A percentile compares a stretch with the other conserved stretches of the same genome.
Evolutionary conservation across 1,140 invertebrate species (phyloP).

Genomic region (Drosophila littoralis): DNA sequence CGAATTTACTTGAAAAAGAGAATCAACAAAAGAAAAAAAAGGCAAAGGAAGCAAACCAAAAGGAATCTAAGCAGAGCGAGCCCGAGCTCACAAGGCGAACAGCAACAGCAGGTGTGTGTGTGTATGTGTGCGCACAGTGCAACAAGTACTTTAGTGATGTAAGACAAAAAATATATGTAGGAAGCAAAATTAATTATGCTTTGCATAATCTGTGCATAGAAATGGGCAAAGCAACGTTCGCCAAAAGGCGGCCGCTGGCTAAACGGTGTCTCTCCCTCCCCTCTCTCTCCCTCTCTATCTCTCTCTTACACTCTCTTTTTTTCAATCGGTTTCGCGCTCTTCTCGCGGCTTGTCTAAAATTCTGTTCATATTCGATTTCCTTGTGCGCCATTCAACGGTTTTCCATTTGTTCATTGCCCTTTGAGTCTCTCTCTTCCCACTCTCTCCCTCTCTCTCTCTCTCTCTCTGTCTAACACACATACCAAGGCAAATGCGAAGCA

Average conservation of each 20-base stretch:
- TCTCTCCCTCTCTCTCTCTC: not conserved
- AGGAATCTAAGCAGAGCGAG: conserved; percentile 32
- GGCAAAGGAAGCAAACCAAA: conserved; percentile 25
- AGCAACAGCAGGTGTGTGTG: too few species aligned
- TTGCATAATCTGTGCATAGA: conserved; percentile 32
- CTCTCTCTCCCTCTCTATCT: too few species aligned
- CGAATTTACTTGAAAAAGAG: conserved; percentile 33
- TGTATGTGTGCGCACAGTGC: not conserved
- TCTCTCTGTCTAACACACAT: not conserved
- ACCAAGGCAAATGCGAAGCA: not conserved
- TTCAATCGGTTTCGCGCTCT: not conserved
- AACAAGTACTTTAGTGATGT: conserved; percentile 37
- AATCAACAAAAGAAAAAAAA: conserved; percentile 26
- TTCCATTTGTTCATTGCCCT: conserved; percentile 32
- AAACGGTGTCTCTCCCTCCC: not conserved
- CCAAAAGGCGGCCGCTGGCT: conserved; percentile 8
- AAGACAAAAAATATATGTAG: conserved; percentile 48
- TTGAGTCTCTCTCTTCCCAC: conserved; percentile 7
- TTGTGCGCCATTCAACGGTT: conserved; percentile 22
- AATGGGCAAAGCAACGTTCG: conserved; percentile 20
- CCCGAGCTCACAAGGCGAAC: conserved; percentile 35
- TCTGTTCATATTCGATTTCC: conserved; percentile 24
- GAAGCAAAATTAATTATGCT: conserved; percentile 52
- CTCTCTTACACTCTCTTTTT: conserved; percentile 2
- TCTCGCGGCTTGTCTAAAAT: conserved; percentile 27